Percentiles rank a stretch among this genome's conserved stretches.
Conservation (phyloP, 2,888 invertebrate species). For the Leucophora obtusa region DNA sequence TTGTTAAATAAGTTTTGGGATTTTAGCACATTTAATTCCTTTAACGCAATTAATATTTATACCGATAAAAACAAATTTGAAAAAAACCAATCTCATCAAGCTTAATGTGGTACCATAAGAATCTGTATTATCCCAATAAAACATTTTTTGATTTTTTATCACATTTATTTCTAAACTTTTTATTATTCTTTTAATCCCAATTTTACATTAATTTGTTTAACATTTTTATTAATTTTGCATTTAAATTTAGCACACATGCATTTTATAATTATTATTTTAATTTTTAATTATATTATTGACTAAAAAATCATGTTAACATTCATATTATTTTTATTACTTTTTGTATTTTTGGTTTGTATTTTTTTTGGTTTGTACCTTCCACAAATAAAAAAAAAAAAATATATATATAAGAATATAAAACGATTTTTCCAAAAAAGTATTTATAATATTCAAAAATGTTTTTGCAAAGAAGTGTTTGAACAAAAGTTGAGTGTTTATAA, state of each 20-base stretch:
- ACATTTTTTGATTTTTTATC: slow-evolving; percentile 61
- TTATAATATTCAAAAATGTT: background rate
- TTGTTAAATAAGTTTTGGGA: too few species aligned
- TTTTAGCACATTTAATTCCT: too few species aligned
- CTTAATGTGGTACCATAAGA: too few species aligned
- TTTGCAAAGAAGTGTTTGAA: slow-evolving; percentile 3
- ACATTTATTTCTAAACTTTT: slow-evolving; percentile 70
- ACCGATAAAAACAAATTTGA: too few species aligned
- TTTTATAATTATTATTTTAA: slow-evolving; percentile 56
- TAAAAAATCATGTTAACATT: slow-evolving; percentile 63
- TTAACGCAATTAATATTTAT: too few species aligned
- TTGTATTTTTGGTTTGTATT: slow-evolving; percentile 3
- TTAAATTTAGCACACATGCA: slow-evolving; percentile 68
- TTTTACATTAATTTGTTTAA: slow-evolving; percentile 64
- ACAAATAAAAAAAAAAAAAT: background rate
- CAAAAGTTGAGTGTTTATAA: background rate
- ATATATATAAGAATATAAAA: background rate
- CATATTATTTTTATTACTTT: slow-evolving; percentile 36
- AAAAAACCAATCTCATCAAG: too few species aligned
- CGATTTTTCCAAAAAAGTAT: slow-evolving; percentile 25
- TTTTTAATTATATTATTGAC: slow-evolving; percentile 51
- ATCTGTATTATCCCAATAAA: too few species aligned
- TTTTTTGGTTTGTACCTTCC: slow-evolving; percentile 9
- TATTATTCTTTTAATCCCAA: slow-evolving; percentile 68
- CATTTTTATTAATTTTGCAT: slow-evolving; percentile 62